Evolutionary conservation across 2,797 vertebrate species (phyloP), one percentile per base, ranked within the genome.

Genomic region (Poeciliopsis paucimaculata): DNA sequence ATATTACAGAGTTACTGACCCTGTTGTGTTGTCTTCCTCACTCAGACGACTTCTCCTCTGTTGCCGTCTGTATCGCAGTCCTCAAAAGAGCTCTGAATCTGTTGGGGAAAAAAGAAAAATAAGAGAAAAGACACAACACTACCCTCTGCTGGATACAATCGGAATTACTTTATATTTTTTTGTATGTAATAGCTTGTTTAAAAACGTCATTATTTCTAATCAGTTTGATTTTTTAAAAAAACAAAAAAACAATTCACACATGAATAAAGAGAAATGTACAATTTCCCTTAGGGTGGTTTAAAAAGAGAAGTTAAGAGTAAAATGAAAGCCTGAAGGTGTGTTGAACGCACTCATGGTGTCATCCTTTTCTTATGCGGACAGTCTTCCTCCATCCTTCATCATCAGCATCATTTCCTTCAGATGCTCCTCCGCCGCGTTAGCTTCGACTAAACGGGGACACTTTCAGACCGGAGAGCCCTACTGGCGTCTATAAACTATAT

Each of bases 101-200:
- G 76, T 73, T 45, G 31, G 47, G 39, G 77, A 39, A 28, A 68
- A 84, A 47, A 18, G 28, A 77, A 16, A 64, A 46, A 80, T 82
- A 60, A 39, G 51, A 84, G 81, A 15, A 76, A 81, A 57, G 43
- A 51, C 77, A 45, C 86, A 83, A 81, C 82, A 87, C 73, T 34
- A 0, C 90, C 90, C 89, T 86, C 92, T 94, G 82, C 81, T 88
- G 94, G 91, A 3, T 9, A 0, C 23, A 75, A 1, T 0, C 4
- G 73, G 72, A 82, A 75, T 76, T 9, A 36, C 62, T 51, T 4
- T 45, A 6, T 81, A 39, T 43, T 55, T 46, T 71, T 36, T 72
- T 36, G 26, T 18, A 3, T 16, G 18, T 36, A 74, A 74, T 70
- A 15, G 26, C 31, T 45, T 3, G 0, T 74, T 82, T 77, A 15